Conservation (phyloP, 2,888 invertebrate species). For the Dynastes hyllus region DNA sequence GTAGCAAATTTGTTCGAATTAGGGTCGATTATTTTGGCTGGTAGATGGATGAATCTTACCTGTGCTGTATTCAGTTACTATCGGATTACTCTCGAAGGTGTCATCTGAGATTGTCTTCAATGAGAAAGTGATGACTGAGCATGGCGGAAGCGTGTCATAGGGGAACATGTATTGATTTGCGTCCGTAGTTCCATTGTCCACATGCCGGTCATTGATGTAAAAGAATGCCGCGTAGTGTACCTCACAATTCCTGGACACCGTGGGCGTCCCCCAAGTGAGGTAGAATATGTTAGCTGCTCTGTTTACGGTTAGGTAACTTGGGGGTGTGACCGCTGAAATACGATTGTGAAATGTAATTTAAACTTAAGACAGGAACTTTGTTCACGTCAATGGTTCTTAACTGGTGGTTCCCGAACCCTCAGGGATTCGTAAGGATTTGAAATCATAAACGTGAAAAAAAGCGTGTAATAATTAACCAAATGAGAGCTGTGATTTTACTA, state of each 20-base stretch:
- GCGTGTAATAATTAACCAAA: no score
- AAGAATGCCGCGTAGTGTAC: background rate
- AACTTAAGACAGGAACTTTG: no score
- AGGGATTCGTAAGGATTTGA: no score
- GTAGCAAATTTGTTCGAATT: no score
- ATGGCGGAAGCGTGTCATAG: background rate
- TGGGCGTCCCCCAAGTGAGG: background rate
- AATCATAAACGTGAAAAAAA: no score
- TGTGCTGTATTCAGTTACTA: background rate
- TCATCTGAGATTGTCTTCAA: background rate
- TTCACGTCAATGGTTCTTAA: no score
- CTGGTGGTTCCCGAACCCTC: no score
- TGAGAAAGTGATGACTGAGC: background rate
- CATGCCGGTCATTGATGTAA: background rate
- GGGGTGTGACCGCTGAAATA: background rate
- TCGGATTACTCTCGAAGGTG: background rate
- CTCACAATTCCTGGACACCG: slow-evolving; percentile 3
- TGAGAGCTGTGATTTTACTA: no score
- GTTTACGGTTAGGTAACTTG: background rate
- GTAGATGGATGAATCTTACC: background rate
- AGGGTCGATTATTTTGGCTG: background rate
- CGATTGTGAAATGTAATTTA: no score
- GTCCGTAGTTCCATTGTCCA: background rate
- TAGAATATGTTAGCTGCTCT: background rate
- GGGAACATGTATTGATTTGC: background rate